Conservation (phyloP, 2,888 invertebrate species). For the Tholera decimalis region DNA sequence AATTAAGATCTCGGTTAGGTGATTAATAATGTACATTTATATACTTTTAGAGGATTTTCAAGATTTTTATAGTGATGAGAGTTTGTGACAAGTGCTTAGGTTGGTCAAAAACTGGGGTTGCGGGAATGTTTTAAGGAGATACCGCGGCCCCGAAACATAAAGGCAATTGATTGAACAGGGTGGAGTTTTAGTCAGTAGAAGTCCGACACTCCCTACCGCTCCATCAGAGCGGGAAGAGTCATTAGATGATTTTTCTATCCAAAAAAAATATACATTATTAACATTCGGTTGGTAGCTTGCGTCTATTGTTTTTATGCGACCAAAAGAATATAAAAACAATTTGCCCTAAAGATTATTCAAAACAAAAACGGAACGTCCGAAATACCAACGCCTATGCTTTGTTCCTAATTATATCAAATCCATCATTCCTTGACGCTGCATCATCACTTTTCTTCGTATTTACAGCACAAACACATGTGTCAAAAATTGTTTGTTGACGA, state of each 20-base stretch:
- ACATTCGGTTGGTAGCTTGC: background rate
- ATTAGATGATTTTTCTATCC: too few relatives aligned
- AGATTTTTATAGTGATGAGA: background rate
- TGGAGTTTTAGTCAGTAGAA: too few relatives aligned
- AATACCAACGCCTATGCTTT: conserved; percentile 28
- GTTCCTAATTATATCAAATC: conserved; percentile 54
- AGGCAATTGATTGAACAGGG: too few relatives aligned
- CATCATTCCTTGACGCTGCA: conserved; percentile 54
- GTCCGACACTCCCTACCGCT: too few relatives aligned
- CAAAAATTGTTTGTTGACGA: conserved; percentile 15
- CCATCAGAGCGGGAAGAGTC: too few relatives aligned
- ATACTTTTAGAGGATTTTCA: conserved; percentile 23
- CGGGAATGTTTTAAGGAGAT: too few relatives aligned
- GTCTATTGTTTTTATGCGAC: background rate
- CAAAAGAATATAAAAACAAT: background rate
- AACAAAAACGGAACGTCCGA: conserved; percentile 19
- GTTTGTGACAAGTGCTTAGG: background rate
- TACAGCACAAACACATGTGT: conserved; percentile 35
- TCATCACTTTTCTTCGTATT: conserved; percentile 25
- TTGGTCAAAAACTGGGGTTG: too few relatives aligned
- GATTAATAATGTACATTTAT: conserved; percentile 22
- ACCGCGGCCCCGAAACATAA: too few relatives aligned
- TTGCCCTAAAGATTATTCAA: conserved; percentile 43
- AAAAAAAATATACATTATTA: too few relatives aligned
- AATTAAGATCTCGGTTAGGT: conserved; percentile 51